A percentile compares a stretch with the other conserved stretches of the same genome.
These are phyloP conservation scores for Tenthredo distinguenda DNA, from an alignment of 2,888 invertebrate genomes.

Conservation along the genomic window DNA sequence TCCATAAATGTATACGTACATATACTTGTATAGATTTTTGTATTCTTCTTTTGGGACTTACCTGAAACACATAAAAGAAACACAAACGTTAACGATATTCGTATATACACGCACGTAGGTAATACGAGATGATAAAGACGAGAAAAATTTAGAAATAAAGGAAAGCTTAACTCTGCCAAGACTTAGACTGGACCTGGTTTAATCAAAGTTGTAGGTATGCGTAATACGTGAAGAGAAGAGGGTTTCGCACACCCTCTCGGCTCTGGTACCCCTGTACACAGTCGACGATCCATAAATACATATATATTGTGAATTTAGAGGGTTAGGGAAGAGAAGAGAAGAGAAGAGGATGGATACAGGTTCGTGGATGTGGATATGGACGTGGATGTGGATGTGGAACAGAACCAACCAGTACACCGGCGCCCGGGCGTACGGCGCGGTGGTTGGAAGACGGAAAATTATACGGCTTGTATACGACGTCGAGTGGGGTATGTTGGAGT, in stretches of 20 bases:
- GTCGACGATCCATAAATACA: conserved; percentile 64
- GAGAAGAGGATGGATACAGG: conserved; percentile 53
- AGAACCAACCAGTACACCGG: conserved; percentile 9
- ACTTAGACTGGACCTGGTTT: not conserved
- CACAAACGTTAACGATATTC: not conserved
- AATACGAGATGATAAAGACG: not conserved
- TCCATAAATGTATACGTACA: not conserved
- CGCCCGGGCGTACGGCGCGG: not conserved
- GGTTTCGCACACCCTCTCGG: not conserved
- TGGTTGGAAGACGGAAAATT: conserved; percentile 47
- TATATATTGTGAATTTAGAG: conserved; percentile 70
- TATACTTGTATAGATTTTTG: not conserved
- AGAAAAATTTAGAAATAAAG: not conserved
- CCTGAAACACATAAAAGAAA: conserved; percentile 25
- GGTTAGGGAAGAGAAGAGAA: conserved; percentile 60
- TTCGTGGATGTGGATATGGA: not conserved
- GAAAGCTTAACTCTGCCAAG: not conserved
- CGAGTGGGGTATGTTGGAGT: conserved; percentile 1
- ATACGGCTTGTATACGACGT: conserved; percentile 42
- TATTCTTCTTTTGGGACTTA: conserved; percentile 22
- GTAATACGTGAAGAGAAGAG: not conserved
- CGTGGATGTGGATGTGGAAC: conserved; percentile 22
- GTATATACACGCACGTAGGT: not conserved
- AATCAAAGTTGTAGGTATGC: not conserved
- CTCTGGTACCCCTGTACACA: conserved; percentile 56